Conservation (phyloP, 2,113 vertebrate genomes). For the Tympanuchus pallidicinctus region DNA sequence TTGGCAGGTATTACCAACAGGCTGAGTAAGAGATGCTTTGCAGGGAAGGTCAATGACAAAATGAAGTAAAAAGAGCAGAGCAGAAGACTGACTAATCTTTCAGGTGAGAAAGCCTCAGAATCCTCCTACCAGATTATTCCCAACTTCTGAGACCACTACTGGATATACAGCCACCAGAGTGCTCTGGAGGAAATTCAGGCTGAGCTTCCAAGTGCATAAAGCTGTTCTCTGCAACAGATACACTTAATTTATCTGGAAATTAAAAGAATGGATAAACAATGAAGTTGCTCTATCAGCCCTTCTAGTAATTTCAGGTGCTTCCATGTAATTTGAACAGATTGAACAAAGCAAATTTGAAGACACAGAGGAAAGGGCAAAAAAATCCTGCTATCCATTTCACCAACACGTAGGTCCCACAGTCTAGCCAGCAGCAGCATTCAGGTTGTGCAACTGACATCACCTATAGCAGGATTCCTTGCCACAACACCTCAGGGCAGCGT, state of each 20-base stretch:
- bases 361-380: not conserved
- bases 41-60: not conserved
- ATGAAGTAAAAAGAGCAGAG: not conserved
- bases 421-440: not conserved
- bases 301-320: not conserved
- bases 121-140: not conserved
- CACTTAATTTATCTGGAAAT: not conserved
- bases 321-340: not conserved
- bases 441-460: not conserved
- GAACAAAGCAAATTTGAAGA: not conserved
- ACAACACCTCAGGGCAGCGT: not conserved
- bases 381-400: not conserved
- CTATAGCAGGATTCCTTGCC: not conserved
- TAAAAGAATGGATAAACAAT: not conserved
- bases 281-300: not conserved
- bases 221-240: not conserved
- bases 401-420: not conserved
- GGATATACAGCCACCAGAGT: not conserved
- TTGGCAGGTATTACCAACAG: not conserved
- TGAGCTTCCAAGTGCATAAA: not conserved
- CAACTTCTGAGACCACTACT: not conserved
- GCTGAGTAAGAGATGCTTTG: not conserved
- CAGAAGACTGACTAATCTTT: not conserved
- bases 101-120: not conserved
- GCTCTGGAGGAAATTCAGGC: not conserved